Evolutionary conservation across 2,888 invertebrate genomes (phyloP), one percentile per base, ranked within the genome.

Genomic region (Eupithecia dodoneata): DNA sequence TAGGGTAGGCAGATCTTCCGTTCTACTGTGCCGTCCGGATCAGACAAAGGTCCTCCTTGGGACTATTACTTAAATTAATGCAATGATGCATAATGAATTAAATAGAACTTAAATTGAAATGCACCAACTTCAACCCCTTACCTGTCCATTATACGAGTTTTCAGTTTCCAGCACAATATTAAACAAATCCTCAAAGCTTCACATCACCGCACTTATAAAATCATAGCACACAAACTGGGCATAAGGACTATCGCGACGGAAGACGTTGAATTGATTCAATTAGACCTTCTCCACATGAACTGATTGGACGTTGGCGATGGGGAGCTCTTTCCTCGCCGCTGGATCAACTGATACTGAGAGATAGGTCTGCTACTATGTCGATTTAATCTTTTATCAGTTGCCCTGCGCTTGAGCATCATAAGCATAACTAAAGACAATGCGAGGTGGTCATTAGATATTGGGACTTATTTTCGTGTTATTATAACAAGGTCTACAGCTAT

Each of bases 181-280:
- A 75, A 72, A 73, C 63, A 69, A 59, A 67, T 78, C 45, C 71
- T 52, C 12, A 77, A 63, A 75, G 72, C 77, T 69, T 84, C 85
- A 87, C 84, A 80, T 82, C 85, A 87, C 86, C 79, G 76, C 83
- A 86, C 83, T 83, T 76, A 42, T 80, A 77, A 55, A 79, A 30
- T 79, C 82, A 84, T 81, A 80, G 75, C 82, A 84, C 83, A 81
- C 76, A 83, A 80, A 80, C 55, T 67, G 73, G 52, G 65, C 73
- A 77, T 72, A 63, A 73, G 78, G 81, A 79, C 83, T 85, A 88
- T 91, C 87, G 85, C 90, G 88, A 88, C 91, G 93, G 93, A 92
- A 90, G 90, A 89, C 90, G 91, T 90, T 92, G 89, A 92, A 90
- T 92, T 93, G 91, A 94, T 93, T 91, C 90, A 94, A 94, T 94